These are phyloP conservation scores for Belgica antarctica DNA, from an alignment of 2,888 invertebrate genomes.

Conservation along the genomic window DNA sequence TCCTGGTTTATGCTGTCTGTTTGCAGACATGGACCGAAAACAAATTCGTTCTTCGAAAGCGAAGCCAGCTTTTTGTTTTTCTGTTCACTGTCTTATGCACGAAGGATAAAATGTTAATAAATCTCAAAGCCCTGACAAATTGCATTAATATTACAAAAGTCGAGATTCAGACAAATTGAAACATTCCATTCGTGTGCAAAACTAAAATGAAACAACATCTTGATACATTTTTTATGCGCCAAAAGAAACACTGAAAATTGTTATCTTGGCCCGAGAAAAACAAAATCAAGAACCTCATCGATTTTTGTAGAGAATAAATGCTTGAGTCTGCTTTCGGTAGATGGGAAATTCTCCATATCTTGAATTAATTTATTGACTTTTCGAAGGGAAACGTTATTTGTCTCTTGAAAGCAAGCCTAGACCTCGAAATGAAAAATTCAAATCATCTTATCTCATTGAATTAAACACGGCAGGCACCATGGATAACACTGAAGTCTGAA, in stretches of 20 bases:
- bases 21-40: too few relatives aligned
- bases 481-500: too few relatives aligned
- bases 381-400: constrained; percentile 1
- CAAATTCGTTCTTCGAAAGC: too few relatives aligned
- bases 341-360: neutral
- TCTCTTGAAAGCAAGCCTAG: neutral
- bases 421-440: neutral
- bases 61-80: too few relatives aligned
- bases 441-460: neutral
- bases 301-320: neutral
- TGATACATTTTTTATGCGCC: neutral
- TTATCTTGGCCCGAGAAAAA: neutral
- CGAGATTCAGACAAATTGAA: too few relatives aligned
- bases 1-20: too few relatives aligned
- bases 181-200: too few relatives aligned
- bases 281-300: neutral
- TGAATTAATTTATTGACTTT: constrained; percentile 19
- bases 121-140: neutral
- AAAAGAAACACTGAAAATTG: neutral
- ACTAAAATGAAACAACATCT: constrained; percentile 1
- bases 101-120: constrained; percentile 8
- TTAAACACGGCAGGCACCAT: too few relatives aligned
- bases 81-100: too few relatives aligned
- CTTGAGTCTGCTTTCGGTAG: too few relatives aligned
- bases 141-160: neutral